phyloP scores from a whole-genome alignment of 2,797 vertebrate genomes.

The Champsocephalus esox region DNA sequence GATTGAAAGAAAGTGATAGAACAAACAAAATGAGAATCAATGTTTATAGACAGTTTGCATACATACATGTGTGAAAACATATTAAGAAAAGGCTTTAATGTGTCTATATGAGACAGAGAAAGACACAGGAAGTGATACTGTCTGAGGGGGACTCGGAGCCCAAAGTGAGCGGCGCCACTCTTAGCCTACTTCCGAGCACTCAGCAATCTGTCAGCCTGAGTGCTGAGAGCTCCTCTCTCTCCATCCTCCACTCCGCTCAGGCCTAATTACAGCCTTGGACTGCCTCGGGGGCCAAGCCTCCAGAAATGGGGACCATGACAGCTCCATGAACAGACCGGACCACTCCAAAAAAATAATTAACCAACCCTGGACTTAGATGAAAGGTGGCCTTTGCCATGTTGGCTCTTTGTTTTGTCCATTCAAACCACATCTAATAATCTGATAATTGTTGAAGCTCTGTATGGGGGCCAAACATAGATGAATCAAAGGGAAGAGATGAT shows the following conservation, averaged over 20 bases:
- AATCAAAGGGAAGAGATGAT: constrained; percentile 68
- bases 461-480: constrained; percentile 36
- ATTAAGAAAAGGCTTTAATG: constrained; percentile 21
- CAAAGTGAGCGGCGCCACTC: constrained; percentile 71
- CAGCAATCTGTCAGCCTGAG: constrained; percentile 75
- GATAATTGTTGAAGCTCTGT: constrained; percentile 49
- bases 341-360: constrained; percentile 66
- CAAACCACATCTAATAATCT: constrained; percentile 63
- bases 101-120: constrained; percentile 35
- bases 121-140: constrained; percentile 58
- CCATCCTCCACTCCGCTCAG: constrained; percentile 66
- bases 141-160: constrained; percentile 45
- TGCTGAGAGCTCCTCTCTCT: constrained; percentile 74
- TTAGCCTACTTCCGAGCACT: constrained; percentile 70
- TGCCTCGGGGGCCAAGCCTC: constrained; percentile 65
- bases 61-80: constrained; percentile 33
- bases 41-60: constrained; percentile 29
- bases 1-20: constrained; percentile 3
- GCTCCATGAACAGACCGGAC: constrained; percentile 61
- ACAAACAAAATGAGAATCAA: background rate
- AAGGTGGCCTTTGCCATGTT: constrained; percentile 63
- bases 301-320: constrained; percentile 70
- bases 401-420: constrained; percentile 58
- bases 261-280: constrained; percentile 76
- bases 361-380: constrained; percentile 68